These are phyloP conservation scores for Tethea ocularis DNA, from an alignment of 2,888 invertebrate genomes.

Conservation along the genomic window DNA sequence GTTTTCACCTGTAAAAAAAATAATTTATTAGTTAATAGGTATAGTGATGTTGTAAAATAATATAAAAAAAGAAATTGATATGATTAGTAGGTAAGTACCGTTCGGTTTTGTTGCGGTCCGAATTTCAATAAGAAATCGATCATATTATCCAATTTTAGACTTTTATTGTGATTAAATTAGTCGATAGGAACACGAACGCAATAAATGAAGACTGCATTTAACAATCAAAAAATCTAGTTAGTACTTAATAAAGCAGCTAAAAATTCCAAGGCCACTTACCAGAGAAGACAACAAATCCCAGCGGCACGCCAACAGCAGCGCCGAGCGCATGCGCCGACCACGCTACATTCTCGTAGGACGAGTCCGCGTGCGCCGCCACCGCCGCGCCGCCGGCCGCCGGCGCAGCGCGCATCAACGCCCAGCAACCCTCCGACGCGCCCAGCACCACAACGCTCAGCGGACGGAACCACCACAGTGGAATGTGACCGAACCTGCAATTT, in stretches of 20 bases:
- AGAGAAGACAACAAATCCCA: conserved; percentile 84
- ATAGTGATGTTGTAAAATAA: too few species aligned
- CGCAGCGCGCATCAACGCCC: conserved; percentile 60
- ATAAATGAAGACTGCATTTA: too few species aligned
- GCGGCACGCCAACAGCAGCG: conserved; percentile 85
- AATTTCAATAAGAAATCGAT: too few species aligned
- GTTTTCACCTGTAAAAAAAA: conserved; percentile 64
- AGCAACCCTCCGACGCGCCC: conserved; percentile 84
- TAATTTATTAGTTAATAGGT: neutral
- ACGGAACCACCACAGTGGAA: conserved; percentile 81
- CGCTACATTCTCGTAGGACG: conserved; percentile 74
- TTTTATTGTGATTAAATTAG: too few species aligned
- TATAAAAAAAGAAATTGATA: too few species aligned
- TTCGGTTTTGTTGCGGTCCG: too few species aligned
- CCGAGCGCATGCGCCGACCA: conserved; percentile 89
- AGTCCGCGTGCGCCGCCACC: conserved; percentile 30
- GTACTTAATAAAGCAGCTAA: too few species aligned
- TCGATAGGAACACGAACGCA: too few species aligned
- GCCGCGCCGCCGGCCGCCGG: conserved; percentile 17
- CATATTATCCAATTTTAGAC: too few species aligned
- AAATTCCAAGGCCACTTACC: too few species aligned
- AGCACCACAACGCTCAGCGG: conserved; percentile 85
- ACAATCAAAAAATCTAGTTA: too few species aligned
- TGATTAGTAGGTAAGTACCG: too few species aligned
- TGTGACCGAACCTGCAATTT: conserved; percentile 61